A percentile compares a stretch with the other conserved stretches of the same genome.
Conservation (phyloP, 2,113 vertebrate genomes). For the Chaetops frenatus region DNA sequence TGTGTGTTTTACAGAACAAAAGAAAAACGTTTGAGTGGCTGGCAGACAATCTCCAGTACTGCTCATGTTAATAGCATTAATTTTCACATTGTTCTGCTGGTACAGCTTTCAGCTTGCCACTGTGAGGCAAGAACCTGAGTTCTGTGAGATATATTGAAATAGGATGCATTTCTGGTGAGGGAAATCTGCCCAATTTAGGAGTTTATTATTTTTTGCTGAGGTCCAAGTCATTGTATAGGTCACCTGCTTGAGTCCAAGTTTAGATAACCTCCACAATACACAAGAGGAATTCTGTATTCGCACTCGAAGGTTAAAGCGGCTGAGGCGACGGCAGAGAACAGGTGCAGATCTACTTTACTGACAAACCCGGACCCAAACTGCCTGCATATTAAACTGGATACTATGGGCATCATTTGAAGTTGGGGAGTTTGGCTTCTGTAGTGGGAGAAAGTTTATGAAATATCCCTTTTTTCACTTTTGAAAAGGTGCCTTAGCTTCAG, state of each 20-base stretch:
- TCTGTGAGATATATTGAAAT: background rate
- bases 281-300: background rate
- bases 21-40: background rate
- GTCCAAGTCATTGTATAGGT: background rate
- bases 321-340: background rate
- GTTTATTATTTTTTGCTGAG: background rate
- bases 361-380: background rate
- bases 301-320: fast-evolving
- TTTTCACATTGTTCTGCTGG: background rate
- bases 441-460: background rate
- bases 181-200: background rate
- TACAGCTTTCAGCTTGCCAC: background rate
- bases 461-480: background rate
- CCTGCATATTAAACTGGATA: background rate
- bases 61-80: background rate
- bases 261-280: fast-evolving
- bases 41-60: background rate
- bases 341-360: background rate
- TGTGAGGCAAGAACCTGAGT: background rate
- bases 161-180: background rate
- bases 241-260: background rate
- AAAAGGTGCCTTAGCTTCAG: background rate
- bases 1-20: background rate
- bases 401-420: background rate
- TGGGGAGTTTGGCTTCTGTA: background rate